These are phyloP conservation scores for Drosophila persimilis DNA, from an alignment of 1,140 invertebrate genomes.

Conservation along the genomic window DNA sequence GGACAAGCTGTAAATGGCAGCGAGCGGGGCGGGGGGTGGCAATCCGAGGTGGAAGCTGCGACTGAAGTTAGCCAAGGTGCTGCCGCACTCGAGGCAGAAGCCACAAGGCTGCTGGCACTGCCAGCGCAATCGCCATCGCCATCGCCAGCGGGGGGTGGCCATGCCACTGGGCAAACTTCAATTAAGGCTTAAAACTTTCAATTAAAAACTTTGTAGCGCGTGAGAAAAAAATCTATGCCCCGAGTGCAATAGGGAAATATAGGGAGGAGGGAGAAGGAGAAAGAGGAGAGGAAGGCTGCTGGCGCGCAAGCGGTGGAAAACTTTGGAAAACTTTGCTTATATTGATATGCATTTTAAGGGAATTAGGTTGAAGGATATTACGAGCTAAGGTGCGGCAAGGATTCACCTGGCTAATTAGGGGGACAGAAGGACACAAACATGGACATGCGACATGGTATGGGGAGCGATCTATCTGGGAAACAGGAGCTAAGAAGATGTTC, in stretches of 20 bases:
- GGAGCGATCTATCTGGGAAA: no score
- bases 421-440: no score
- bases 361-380: conserved; percentile 8
- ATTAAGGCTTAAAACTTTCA: conserved; percentile 71
- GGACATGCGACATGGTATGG: no score
- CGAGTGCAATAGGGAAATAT: no score
- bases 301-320: conserved; percentile 2
- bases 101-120: conserved; percentile 51
- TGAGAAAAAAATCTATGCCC: conserved; percentile 32
- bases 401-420: neutral
- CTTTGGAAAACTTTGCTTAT: conserved; percentile 1
- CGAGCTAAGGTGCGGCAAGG: neutral
- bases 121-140: neutral
- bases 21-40: no score
- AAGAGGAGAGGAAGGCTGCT: neutral
- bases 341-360: conserved; percentile 9
- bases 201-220: conserved; percentile 66
- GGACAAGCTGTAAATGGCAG: conserved; percentile 31
- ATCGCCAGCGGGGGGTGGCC: neutral
- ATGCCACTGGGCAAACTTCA: conserved; percentile 62
- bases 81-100: neutral
- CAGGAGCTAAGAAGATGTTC: no score
- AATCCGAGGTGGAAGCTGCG: neutral
- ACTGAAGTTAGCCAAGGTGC: conserved; percentile 35
- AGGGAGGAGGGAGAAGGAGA: no score